These are phyloP conservation scores for Leucopsar rothschildi DNA, from an alignment of 2,113 vertebrate genomes.

Conservation along the genomic window DNA sequence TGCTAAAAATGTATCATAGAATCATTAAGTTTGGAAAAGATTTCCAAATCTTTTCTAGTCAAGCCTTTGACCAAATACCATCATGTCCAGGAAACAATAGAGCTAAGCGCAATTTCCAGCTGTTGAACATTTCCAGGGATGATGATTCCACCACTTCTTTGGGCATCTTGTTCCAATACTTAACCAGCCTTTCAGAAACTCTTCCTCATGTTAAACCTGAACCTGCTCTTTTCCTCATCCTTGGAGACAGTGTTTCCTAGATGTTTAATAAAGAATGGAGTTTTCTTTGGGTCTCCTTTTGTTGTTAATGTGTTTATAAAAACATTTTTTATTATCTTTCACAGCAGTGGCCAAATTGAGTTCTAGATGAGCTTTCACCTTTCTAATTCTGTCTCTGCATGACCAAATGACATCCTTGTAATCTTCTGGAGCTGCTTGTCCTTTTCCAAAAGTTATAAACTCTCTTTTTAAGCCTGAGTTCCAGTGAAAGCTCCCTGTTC, in stretches of 20 bases:
- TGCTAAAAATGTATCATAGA: not conserved
- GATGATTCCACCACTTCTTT: not conserved
- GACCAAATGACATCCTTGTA: not conserved
- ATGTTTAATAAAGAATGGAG: not conserved
- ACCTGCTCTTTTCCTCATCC: not conserved
- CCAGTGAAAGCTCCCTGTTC: not conserved
- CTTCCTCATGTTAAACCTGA: not conserved
- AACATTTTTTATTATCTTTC: not conserved
- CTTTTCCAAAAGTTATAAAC: not conserved
- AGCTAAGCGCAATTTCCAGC: not conserved
- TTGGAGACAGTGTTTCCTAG: not conserved
- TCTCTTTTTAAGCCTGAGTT: not conserved
- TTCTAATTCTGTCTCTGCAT: not conserved
- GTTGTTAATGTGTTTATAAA: not conserved
- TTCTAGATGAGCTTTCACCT: not conserved
- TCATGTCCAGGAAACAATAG: not conserved
- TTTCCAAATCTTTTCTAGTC: not conserved
- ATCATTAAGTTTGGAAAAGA: not conserved
- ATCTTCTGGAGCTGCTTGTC: not conserved
- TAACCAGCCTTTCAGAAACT: not conserved
- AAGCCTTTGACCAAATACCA: not conserved
- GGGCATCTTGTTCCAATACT: not conserved
- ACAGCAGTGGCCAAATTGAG: not conserved
- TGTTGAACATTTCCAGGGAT: not conserved
- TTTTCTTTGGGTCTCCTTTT: not conserved